Evolutionary conservation across 2,113 vertebrate genomes (phyloP).

Genomic region (Sylvicapra grimmia): DNA sequence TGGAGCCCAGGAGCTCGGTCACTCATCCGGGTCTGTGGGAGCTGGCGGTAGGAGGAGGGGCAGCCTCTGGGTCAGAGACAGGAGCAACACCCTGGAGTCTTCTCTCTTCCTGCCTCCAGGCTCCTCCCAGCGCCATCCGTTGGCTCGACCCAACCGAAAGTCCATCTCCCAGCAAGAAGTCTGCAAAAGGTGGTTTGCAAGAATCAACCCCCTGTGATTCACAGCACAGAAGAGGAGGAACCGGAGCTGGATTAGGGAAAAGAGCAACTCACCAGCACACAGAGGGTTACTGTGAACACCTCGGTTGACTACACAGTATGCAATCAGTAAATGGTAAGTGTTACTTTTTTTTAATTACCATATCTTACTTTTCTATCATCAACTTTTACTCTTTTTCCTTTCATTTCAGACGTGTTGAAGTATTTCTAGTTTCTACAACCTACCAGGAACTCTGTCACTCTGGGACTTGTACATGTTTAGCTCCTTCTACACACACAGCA

Average conservation of each 20-base stretch:
- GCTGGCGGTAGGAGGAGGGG: neutral
- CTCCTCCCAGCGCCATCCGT: neutral
- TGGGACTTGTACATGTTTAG: neutral
- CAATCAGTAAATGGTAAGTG: neutral
- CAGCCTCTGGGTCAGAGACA: neutral
- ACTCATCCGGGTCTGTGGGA: neutral
- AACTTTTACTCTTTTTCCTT: neutral
- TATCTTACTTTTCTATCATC: neutral
- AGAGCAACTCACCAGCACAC: neutral
- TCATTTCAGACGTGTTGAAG: neutral
- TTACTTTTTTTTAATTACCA: neutral
- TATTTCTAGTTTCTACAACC: neutral
- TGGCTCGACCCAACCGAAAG: neutral
- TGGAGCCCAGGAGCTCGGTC: neutral
- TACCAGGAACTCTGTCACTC: neutral
- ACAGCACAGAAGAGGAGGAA: neutral
- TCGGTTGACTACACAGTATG: neutral
- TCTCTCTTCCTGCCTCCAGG: neutral
- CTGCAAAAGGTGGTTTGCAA: neutral
- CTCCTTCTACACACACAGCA: neutral
- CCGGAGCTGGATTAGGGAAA: neutral
- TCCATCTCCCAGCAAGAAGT: neutral
- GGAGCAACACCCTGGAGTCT: neutral
- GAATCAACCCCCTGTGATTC: neutral
- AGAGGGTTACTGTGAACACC: neutral